Percentiles rank a stretch among this genome's conserved stretches.
Conservation (phyloP, 2,113 vertebrate genomes). For the Miniopterus natalensis region DNA sequence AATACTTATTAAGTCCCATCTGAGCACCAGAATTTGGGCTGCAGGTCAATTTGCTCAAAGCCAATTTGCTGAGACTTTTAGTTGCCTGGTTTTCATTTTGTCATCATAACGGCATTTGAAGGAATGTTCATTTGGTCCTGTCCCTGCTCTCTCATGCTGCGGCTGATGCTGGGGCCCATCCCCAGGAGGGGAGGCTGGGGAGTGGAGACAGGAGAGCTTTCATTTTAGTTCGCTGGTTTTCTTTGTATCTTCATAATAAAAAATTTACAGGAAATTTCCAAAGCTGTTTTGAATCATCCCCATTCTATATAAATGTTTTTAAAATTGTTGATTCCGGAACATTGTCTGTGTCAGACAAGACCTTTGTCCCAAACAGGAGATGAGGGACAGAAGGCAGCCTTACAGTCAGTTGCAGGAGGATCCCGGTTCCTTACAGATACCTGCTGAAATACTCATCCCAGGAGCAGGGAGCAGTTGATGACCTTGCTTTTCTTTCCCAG, state of each 20-base stretch:
- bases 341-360: background rate
- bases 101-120: background rate
- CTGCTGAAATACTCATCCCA: background rate
- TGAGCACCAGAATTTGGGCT: constrained; percentile 17
- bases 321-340: background rate
- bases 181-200: background rate
- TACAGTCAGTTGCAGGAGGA: background rate
- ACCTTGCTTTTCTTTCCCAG: background rate
- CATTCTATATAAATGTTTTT: background rate
- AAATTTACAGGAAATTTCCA: constrained; percentile 23
- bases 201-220: background rate
- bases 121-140: background rate
- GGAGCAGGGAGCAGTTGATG: background rate
- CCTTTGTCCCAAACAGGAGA: background rate
- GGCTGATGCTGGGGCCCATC: background rate
- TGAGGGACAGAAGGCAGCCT: background rate
- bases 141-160: background rate
- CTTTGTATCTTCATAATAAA: constrained; percentile 44
- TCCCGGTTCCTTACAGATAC: background rate
- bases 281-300: constrained; percentile 49
- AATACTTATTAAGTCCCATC: background rate
- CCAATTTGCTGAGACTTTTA: background rate
- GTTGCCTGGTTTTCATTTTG: constrained; percentile 25
- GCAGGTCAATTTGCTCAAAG: background rate
- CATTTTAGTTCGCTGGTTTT: background rate